phyloP scores from a whole-genome alignment of 2,113 vertebrate species.

The Perccottus glenii region DNA sequence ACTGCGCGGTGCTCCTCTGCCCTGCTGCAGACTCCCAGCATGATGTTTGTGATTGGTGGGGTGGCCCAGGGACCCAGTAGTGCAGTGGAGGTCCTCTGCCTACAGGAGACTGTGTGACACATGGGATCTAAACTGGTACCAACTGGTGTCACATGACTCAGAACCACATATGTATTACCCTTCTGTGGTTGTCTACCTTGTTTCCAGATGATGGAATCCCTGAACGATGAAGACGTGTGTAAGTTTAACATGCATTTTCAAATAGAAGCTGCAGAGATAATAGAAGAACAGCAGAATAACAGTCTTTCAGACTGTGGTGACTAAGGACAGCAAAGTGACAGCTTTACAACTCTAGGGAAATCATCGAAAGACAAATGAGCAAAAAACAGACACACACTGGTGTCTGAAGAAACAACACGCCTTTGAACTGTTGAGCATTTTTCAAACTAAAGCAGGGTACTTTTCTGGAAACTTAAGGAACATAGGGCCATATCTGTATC shows the following conservation, averaged over 20 bases:
- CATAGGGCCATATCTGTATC: constrained; percentile 80
- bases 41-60: constrained; percentile 91
- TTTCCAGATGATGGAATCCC: constrained; percentile 26
- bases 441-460: constrained; percentile 80
- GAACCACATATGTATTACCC: no score
- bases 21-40: constrained; percentile 78
- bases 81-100: constrained; percentile 90
- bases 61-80: constrained; percentile 94
- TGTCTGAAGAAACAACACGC: constrained; percentile 64
- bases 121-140: neutral
- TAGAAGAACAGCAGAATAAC: constrained; percentile 27
- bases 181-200: neutral
- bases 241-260: constrained; percentile 29
- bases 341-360: constrained; percentile 43
- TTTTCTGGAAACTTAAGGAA: constrained; percentile 80
- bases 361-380: constrained; percentile 20
- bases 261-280: constrained; percentile 9
- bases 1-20: constrained; percentile 93
- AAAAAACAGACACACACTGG: constrained; percentile 26
- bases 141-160: no score
- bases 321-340: constrained; percentile 25
- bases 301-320: constrained; percentile 16
- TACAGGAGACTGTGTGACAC: constrained; percentile 86
- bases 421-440: constrained; percentile 75
- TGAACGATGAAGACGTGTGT: constrained; percentile 1